Percentiles rank a stretch among this genome's conserved stretches.
Conservation (phyloP, 2,888 invertebrate species). For the Lasioglossum malachurum region DNA sequence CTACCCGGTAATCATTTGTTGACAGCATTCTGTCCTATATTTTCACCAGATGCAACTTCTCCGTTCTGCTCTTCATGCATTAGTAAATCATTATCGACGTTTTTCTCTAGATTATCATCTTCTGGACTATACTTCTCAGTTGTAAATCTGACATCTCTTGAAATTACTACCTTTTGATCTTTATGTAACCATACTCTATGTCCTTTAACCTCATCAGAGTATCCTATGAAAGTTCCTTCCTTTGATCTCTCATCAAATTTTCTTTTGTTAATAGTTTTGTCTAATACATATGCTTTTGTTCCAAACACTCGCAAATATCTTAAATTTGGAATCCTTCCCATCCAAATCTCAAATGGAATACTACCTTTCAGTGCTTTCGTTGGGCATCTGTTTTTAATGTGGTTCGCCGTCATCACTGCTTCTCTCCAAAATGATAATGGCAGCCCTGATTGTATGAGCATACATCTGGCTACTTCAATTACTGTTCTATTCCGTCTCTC, state of each 20-base stretch:
- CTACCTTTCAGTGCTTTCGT: not conserved
- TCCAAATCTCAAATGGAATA: too few relatives aligned
- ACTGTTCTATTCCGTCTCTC: not conserved
- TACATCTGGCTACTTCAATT: not conserved
- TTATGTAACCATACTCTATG: slow-evolving; percentile 19
- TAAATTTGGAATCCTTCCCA: not conserved
- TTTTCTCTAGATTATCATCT: not conserved
- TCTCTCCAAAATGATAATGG: not conserved
- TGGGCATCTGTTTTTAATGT: not conserved
- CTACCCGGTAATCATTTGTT: slow-evolving; percentile 4
- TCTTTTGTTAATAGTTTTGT: not conserved
- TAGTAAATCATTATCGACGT: not conserved
- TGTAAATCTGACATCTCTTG: slow-evolving; percentile 21
- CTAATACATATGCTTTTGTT: not conserved
- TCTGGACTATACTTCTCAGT: not conserved
- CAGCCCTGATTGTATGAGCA: not conserved
- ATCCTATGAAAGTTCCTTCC: too few relatives aligned
- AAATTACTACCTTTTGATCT: not conserved
- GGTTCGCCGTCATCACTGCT: not conserved
- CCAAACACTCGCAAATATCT: slow-evolving; percentile 7
- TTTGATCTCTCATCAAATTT: not conserved
- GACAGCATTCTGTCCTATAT: not conserved
- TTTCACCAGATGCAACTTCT: not conserved
- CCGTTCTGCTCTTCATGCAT: not conserved
- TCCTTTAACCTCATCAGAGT: slow-evolving; percentile 10